These are phyloP conservation scores for Agrochola macilenta DNA, from an alignment of 2,888 invertebrate species.

Conservation along the genomic window DNA sequence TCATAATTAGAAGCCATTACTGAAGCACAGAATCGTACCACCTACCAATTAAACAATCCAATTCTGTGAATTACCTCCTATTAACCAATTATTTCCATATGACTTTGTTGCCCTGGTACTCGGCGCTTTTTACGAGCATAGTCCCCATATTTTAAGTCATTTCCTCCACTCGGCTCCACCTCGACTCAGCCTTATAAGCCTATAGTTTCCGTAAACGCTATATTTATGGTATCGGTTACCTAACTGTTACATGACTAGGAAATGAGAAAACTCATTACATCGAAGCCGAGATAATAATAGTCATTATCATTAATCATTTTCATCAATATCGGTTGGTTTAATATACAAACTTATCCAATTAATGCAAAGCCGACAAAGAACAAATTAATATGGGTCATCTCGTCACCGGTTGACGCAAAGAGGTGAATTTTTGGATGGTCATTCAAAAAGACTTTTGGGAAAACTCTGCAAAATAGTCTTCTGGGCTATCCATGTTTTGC, in stretches of 20 bases:
- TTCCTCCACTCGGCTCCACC: background rate
- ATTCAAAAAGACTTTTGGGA: background rate
- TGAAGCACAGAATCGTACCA: no score
- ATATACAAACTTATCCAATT: background rate
- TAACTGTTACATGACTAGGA: conserved; percentile 44
- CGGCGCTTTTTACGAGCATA: conserved; percentile 26
- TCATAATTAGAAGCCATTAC: background rate
- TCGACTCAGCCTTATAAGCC: background rate
- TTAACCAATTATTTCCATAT: background rate
- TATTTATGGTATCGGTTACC: conserved; percentile 39
- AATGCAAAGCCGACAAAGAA: background rate
- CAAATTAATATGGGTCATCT: background rate
- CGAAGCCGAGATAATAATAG: conserved; percentile 27
- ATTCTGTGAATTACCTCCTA: no score
- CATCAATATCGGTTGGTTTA: background rate
- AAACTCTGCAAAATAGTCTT: no score
- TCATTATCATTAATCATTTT: conserved; percentile 32
- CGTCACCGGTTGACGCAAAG: background rate
- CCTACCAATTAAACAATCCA: background rate
- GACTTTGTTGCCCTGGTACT: conserved; percentile 15
- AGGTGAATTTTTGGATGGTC: background rate
- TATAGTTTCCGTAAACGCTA: conserved; percentile 31
- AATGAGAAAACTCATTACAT: conserved; percentile 45
- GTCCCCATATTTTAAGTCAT: background rate
- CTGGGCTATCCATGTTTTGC: background rate